These are phyloP conservation scores for Pachypeltis micranthus DNA, from an alignment of 1,140 invertebrate species.

Conservation along the genomic window DNA sequence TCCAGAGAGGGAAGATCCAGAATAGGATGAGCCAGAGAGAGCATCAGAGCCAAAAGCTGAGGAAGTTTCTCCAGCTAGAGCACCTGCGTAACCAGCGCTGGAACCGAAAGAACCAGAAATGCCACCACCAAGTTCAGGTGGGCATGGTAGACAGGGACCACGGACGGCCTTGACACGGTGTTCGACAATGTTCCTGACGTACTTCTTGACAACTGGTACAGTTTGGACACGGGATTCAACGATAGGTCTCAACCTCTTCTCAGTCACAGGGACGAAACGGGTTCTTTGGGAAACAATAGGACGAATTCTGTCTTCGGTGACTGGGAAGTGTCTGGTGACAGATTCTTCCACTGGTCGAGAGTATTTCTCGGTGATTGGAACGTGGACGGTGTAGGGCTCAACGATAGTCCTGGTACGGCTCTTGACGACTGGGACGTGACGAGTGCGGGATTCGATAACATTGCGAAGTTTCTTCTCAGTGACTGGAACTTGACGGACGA, in stretches of 20 bases:
- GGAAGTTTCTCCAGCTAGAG: no score
- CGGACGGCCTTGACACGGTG: not conserved
- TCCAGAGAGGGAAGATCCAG: no score
- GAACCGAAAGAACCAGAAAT: no score
- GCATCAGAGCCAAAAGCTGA: no score
- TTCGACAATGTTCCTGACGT: slow-evolving; percentile 4
- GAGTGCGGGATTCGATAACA: slow-evolving; percentile 1
- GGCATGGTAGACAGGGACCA: not conserved
- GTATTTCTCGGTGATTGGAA: slow-evolving; percentile 7
- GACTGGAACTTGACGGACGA: slow-evolving; percentile 11
- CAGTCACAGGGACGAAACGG: slow-evolving; percentile 8
- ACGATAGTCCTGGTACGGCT: not conserved
- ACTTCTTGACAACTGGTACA: slow-evolving; percentile 1
- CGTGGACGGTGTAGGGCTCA: slow-evolving; percentile 11
- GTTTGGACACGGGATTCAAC: not conserved
- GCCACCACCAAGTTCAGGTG: no score
- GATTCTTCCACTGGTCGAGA: slow-evolving; percentile 6
- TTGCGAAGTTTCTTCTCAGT: not conserved
- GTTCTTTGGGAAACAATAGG: slow-evolving; percentile 5
- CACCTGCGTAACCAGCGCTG: no score
- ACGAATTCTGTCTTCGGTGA: not conserved
- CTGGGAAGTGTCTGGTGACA: slow-evolving; percentile 1
- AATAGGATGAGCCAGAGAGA: no score
- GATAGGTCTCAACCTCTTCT: not conserved
- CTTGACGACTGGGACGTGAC: slow-evolving; percentile 7